Conservation (phyloP, 2,888 invertebrate genomes). For the Agrenia bidenticulata region DNA sequence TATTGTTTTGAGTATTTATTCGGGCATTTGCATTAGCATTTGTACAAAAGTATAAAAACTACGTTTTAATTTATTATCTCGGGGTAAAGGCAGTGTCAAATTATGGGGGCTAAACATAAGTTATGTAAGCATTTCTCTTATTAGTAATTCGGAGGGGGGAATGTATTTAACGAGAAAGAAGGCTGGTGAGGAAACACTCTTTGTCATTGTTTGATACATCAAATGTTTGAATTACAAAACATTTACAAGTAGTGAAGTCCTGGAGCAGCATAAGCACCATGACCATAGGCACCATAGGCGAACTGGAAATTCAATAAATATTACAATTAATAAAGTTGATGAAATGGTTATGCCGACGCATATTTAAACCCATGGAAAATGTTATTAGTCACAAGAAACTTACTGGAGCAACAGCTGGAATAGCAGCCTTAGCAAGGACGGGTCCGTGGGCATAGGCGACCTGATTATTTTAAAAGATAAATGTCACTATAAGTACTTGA, state of each 20-base stretch:
- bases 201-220: neutral
- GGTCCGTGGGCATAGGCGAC: constrained; percentile 12
- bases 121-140: too few relatives aligned
- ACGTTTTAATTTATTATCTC: neutral
- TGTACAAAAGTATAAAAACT: too few relatives aligned
- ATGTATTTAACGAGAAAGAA: neutral
- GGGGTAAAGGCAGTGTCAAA: neutral
- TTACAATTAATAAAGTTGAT: too few relatives aligned
- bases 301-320: neutral
- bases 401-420: constrained; percentile 14
- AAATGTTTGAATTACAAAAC: neutral
- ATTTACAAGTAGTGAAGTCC: constrained; percentile 17
- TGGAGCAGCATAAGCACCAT: constrained; percentile 21
- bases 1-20: too few relatives aligned
- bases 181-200: too few relatives aligned
- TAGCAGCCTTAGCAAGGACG: constrained; percentile 14
- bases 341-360: too few relatives aligned
- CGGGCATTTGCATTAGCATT: too few relatives aligned
- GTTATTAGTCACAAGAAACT: neutral
- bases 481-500: neutral
- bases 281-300: constrained; percentile 13
- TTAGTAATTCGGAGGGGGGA: too few relatives aligned
- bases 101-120: neutral
- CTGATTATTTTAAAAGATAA: neutral
- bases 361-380: too few relatives aligned